phyloP scores from a whole-genome alignment of 2,797 vertebrate genomes.

The Arnoldichthys spilopterus region DNA sequence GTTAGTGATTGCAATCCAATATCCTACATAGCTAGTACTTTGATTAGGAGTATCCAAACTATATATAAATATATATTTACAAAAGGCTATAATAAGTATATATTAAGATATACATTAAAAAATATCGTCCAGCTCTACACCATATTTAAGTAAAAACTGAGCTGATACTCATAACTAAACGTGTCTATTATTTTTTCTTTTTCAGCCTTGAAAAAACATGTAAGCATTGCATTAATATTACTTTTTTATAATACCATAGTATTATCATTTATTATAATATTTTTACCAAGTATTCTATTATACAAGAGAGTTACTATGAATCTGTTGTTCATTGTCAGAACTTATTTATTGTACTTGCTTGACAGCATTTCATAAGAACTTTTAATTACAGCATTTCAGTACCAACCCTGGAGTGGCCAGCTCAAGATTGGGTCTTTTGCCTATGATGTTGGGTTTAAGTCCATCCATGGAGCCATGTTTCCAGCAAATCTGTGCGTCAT shows the following conservation, averaged over 20 bases:
- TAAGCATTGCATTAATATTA: conserved; percentile 60
- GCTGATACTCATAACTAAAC: not conserved
- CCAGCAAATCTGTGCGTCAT: conserved; percentile 75
- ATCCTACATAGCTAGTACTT: too few species aligned
- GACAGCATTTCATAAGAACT: not conserved
- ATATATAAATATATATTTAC: too few species aligned
- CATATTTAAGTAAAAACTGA: not conserved
- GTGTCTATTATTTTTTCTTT: conserved; percentile 35
- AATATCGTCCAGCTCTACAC: not conserved
- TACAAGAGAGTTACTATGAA: not conserved
- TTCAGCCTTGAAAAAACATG: conserved; percentile 63
- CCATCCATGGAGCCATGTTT: conserved; percentile 61
- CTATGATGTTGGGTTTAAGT: conserved; percentile 70
- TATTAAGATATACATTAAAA: too few species aligned
- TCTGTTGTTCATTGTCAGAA: not conserved
- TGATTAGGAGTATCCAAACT: too few species aligned
- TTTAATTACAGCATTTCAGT: conserved; percentile 67
- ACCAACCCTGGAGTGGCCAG: conserved; percentile 76
- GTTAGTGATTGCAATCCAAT: too few species aligned
- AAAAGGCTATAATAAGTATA: too few species aligned
- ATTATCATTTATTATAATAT: too few species aligned
- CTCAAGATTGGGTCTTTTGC: conserved; percentile 67
- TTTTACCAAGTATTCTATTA: too few species aligned
- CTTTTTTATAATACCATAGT: too few species aligned
- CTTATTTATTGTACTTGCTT: not conserved